phyloP scores from a whole-genome alignment of 2,113 vertebrate species.

The Alces alces region DNA sequence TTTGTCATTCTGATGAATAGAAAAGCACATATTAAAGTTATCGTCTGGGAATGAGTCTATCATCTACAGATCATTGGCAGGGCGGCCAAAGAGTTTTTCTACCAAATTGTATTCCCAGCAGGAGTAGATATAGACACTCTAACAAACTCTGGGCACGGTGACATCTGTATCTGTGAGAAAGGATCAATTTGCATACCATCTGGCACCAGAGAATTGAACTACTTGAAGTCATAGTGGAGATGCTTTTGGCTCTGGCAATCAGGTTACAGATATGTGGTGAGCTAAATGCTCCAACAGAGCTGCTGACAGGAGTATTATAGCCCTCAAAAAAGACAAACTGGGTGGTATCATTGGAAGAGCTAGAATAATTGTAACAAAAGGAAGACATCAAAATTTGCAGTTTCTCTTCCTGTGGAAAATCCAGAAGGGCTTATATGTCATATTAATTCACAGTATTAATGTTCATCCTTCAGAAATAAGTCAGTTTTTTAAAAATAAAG shows the following conservation, averaged over 20 bases:
- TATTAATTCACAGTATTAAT: neutral
- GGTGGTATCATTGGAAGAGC: neutral
- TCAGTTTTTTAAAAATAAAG: conserved; percentile 31
- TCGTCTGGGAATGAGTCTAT: neutral
- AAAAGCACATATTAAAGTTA: conserved; percentile 9
- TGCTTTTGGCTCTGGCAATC: conserved; percentile 64
- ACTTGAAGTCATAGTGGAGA: conserved; percentile 65
- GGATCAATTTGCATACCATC: conserved; percentile 71
- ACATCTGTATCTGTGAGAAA: conserved; percentile 64
- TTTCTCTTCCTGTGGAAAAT: neutral
- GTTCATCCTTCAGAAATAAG: neutral
- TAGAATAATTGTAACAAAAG: neutral
- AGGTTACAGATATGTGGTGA: conserved; percentile 47
- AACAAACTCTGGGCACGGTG: conserved; percentile 48
- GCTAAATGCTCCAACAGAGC: conserved; percentile 49
- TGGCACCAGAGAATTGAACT: conserved; percentile 68
- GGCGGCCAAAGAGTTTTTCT: conserved; percentile 32
- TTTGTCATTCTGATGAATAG: conserved; percentile 30
- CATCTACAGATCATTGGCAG: neutral
- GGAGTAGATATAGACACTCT: conserved; percentile 28
- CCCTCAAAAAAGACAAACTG: neutral
- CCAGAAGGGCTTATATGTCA: neutral
- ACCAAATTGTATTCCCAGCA: conserved; percentile 49
- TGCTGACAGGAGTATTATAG: neutral
- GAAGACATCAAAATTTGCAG: neutral